Base-by-base conservation (phyloP, 2,113 vertebrate genomes). In the Otolemur garnettii region DNA sequence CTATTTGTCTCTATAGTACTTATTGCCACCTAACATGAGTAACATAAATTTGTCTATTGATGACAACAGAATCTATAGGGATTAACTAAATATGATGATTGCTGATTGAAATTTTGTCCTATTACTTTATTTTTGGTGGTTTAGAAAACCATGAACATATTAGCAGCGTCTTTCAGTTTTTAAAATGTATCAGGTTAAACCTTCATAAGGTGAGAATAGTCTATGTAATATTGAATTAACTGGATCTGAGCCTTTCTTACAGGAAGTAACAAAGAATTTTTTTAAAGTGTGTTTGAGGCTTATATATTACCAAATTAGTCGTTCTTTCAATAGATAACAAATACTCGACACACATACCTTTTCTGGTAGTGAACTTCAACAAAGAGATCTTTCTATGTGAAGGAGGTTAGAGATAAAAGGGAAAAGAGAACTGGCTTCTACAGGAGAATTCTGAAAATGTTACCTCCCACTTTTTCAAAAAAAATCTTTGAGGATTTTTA, bases 391-490 rank as follows among this genome's bases (percentile, higher is more conserved):
- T 95, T 90, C 85, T 78, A 38, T 78, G 92, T 82, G 57, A 86
- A 42, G 33, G 45, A 96, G 42, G 87, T 9, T 90, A 74, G 55
- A 90, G 60, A 96, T 90, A 72, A 90, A 94, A 94, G 57, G 62
- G 35, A 87, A 66, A 81, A 93, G 57, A 95, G 21, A 93, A 85
- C 53, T 71, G 80, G 66, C 53, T 92, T 89, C 53, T 88, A 55
- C 45, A 83, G 69, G 77, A 95, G 82, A 35, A 90, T 85, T 91
- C 96, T 90, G 68, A 80, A 96, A 96, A 90, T 90, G 74, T 84
- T 90, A 50, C 88, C 72, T 53, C 69, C 83, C 38, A 64, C 21
- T 1, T 75, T 81, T 96, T 80, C 64, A 64, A 4, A 77, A 35
- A 93, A 83, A 30, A 30, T 62, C 33, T 66, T 71, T 93, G 78